phyloP scores from a whole-genome alignment of 2,888 invertebrate genomes.

The Ferdinandea cuprea region DNA sequence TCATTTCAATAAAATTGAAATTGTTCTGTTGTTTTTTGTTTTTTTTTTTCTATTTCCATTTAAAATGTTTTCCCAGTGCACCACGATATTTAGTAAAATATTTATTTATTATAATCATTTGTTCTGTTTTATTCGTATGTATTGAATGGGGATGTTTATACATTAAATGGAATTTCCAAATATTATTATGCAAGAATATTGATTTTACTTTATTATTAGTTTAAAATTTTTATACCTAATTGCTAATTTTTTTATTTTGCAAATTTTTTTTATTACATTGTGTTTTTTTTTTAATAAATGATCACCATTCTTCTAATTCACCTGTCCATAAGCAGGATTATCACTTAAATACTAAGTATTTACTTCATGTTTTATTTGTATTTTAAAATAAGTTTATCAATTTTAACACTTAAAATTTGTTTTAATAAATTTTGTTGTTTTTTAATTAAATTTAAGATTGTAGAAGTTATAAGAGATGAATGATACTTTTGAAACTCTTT shows the following conservation, averaged over 20 bases:
- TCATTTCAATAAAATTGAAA: slow-evolving; percentile 74
- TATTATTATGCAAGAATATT: slow-evolving; percentile 37
- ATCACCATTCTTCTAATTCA: slow-evolving; percentile 66
- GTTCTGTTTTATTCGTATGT: slow-evolving; percentile 6
- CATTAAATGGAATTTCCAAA: slow-evolving; percentile 39
- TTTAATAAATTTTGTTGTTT: slow-evolving; percentile 38
- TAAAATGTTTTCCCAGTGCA: slow-evolving; percentile 2
- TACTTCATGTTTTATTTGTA: slow-evolving; percentile 22
- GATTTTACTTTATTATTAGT: slow-evolving; percentile 10
- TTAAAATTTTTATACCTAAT: slow-evolving; percentile 38
- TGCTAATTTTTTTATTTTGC: slow-evolving; percentile 17
- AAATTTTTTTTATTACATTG: slow-evolving; percentile 5
- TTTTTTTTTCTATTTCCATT: too few species aligned
- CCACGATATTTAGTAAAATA: slow-evolving; percentile 52
- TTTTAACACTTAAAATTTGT: slow-evolving; percentile 34
- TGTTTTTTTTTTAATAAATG: slow-evolving; percentile 41
- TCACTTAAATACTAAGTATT: slow-evolving; percentile 71
- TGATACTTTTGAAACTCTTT: slow-evolving; percentile 32
- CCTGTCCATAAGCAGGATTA: slow-evolving; percentile 32
- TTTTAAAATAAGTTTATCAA: slow-evolving; percentile 8
- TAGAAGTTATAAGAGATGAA: slow-evolving; percentile 41
- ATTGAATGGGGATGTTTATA: slow-evolving; percentile 44
- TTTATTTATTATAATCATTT: slow-evolving; percentile 24
- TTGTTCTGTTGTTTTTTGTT: too few species aligned
- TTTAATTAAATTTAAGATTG: slow-evolving; percentile 18